Percentiles rank a stretch among this genome's conserved stretches.
phyloP scores from a whole-genome alignment of 1,140 invertebrate genomes.

The Trichonephila clavata region DNA sequence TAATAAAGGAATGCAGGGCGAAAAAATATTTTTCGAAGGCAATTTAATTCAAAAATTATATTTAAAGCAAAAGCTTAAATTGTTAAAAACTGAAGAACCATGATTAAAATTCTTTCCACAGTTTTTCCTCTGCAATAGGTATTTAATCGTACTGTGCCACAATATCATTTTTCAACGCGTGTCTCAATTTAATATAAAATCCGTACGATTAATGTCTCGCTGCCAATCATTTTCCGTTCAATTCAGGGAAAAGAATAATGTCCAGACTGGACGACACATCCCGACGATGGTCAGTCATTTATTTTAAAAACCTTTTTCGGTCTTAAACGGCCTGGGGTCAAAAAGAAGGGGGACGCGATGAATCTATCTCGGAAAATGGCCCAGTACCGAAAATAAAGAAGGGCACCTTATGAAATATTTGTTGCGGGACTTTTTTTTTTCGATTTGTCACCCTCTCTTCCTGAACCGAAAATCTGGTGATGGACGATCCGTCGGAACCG shows the following conservation, averaged over 20 bases:
- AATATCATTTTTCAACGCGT: neutral
- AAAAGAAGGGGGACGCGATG: neutral
- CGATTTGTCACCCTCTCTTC: constrained; percentile 51
- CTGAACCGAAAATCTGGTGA: constrained; percentile 61
- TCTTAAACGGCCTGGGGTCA: neutral
- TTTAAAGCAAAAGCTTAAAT: neutral
- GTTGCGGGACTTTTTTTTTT: constrained; percentile 44
- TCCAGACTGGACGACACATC: neutral
- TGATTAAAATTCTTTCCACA: neutral
- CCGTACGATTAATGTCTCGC: neutral
- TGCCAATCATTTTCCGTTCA: neutral
- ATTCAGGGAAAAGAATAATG: neutral
- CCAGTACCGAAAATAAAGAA: neutral
- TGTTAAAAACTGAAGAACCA: neutral
- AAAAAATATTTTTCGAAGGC: no score
- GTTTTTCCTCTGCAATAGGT: neutral
- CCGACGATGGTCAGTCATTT: neutral
- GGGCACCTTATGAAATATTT: constrained; percentile 64
- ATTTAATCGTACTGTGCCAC: neutral
- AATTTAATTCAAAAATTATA: no score
- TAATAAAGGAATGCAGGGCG: no score
- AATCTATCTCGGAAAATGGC: neutral
- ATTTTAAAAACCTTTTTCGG: neutral
- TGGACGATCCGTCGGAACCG: constrained; percentile 35
- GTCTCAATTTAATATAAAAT: neutral